Base-by-base conservation (phyloP, 2,888 invertebrate genomes). In the Rhagophthalmus giganteus region DNA sequence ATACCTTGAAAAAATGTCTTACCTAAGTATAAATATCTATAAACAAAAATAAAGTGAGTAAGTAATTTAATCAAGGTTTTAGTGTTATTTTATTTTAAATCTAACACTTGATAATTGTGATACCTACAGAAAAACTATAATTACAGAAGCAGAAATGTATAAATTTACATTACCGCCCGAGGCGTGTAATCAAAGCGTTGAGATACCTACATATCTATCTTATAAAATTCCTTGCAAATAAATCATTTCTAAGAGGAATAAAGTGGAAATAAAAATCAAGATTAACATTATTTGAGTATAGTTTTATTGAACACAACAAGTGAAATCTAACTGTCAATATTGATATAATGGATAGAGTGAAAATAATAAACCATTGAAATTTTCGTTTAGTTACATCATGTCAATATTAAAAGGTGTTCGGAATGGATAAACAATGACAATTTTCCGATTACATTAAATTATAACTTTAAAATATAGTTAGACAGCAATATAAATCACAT, bases 261-360 rank as follows among this genome's bases (percentile, higher is more conserved):
- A 14, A 35, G 11, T 7, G 13, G 32, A 1, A 14, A 24, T 28
- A 31, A 27, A 34, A 46, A 15, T 24, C 11, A 31, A 25, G n/a
- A n/a, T 11, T 26, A 68, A 67, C 66, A n/a, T n/a, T n/a, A 55
- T 66, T 67, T 64, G 64, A 63, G 63, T 69, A 70, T 67, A 68
- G 67, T 68, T 68, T 70, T 68, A 69, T 68, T 69, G 68, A 70
- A 70, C 70, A 70, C 69, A 69, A 69, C 68, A 68, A 67, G 64
- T 67, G 65, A 65, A 66, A 67, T 69, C 66, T 65, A 68, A 67
- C 65, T 64, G 59, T 60, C 59, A 63, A 58, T 57, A 55, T 60
- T 61, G 50, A 45, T 51, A 45, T 63, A 49, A 49, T 56, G 38
- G 50, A 56, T 56, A 65, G 63, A 63, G 63, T 68, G 64, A 66